Evolutionary conservation across 2,113 vertebrate genomes (phyloP).

Genomic region (Petrocephalus microphthalmus): DNA sequence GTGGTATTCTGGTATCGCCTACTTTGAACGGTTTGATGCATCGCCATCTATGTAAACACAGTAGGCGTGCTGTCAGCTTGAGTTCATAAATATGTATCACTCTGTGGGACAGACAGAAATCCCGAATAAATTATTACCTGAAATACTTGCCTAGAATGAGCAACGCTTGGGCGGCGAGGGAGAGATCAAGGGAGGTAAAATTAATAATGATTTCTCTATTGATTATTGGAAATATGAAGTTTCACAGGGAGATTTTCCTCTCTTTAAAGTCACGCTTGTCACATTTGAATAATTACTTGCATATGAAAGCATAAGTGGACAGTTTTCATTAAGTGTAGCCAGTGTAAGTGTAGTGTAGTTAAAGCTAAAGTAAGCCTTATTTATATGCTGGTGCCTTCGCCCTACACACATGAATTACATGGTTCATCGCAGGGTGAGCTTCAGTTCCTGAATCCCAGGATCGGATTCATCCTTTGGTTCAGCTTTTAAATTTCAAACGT

Average conservation of each 20-base stretch:
- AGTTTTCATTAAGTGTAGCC: conserved; percentile 41
- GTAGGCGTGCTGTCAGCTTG: neutral
- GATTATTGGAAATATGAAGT: conserved; percentile 38
- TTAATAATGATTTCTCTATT: conserved; percentile 40
- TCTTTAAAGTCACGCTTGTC: conserved; percentile 37
- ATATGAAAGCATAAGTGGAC: conserved; percentile 34
- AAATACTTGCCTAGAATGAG: neutral
- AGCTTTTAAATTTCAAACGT: conserved; percentile 35
- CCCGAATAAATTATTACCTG: neutral
- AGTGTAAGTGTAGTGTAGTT: conserved; percentile 47
- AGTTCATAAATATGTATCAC: neutral
- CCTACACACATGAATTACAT: conserved; percentile 36
- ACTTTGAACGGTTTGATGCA: neutral
- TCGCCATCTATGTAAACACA: neutral
- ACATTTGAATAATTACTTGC: conserved; percentile 46
- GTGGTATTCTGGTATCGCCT: neutral
- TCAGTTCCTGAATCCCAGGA: conserved; percentile 42
- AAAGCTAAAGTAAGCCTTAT: conserved; percentile 39
- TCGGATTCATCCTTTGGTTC: conserved; percentile 31
- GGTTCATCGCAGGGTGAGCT: conserved; percentile 48
- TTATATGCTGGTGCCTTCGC: conserved; percentile 36
- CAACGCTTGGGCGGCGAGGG: neutral
- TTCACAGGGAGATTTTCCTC: conserved; percentile 5
- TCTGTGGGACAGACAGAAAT: neutral
- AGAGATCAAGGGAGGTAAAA: conserved; percentile 9